These are phyloP conservation scores for Phrynocephalus forsythii DNA, from an alignment of 2,797 vertebrate genomes.

Conservation along the genomic window DNA sequence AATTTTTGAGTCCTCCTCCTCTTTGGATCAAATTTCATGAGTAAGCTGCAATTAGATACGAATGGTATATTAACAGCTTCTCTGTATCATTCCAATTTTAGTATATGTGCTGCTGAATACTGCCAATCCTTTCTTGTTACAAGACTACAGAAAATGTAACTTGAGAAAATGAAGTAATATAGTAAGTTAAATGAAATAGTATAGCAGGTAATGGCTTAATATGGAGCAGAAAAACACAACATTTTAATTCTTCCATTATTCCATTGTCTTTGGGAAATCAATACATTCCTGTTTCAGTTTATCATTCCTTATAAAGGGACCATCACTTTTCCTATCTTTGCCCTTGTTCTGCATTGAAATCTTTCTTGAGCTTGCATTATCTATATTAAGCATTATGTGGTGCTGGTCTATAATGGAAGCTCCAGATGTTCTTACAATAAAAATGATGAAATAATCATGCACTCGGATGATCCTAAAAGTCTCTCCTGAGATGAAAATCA, in stretches of 20 bases:
- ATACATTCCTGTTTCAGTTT: not conserved
- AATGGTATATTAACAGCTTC: conserved; percentile 42
- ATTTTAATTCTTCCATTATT: not conserved
- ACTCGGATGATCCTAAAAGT: not conserved
- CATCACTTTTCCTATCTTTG: not conserved
- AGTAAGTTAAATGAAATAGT: not conserved
- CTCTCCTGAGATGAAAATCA: conserved; percentile 1
- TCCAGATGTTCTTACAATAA: not conserved
- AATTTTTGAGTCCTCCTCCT: not conserved
- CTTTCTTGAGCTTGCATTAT: not conserved
- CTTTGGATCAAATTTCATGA: conserved; percentile 5
- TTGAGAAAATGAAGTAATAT: conserved; percentile 1
- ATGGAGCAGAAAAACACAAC: not conserved
- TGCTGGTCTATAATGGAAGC: not conserved
- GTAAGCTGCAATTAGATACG: conserved; percentile 44
- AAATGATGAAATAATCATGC: not conserved
- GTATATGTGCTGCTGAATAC: not conserved
- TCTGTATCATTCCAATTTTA: not conserved
- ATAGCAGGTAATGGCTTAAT: not conserved
- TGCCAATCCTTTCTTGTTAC: not conserved
- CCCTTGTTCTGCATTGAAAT: not conserved
- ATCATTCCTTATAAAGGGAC: not conserved
- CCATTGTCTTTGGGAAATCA: not conserved
- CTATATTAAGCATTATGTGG: not conserved
- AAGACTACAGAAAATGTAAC: conserved; percentile 16